Base-by-base conservation (phyloP, 2,797 vertebrate species). In the Neoniphon sammara region DNA sequence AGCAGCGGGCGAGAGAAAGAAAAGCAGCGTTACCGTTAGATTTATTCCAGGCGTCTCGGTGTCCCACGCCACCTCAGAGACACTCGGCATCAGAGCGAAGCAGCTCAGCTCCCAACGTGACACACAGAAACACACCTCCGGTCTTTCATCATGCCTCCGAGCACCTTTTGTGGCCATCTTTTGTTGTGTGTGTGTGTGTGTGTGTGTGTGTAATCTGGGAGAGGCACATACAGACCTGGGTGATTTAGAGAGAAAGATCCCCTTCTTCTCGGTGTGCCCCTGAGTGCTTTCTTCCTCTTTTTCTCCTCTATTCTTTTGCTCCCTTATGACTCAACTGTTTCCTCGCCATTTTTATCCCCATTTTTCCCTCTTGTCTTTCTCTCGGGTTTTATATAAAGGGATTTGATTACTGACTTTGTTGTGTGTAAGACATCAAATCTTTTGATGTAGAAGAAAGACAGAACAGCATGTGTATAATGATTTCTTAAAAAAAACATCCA, bases 91-190 rank as follows among this genome's bases (percentile, higher is more conserved):
- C 15, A 30, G 27, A 42, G 39, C 25, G n/a, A 27, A 23, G 7
- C 52, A 25, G 14, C 52, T 53, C 54, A 46, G 12, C 23, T n/a
- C 34, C 39, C 44, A 47, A 25, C 36, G n/a, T 47, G 39, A 63
- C 11, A 23, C 14, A 30, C 42, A 61, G 2, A 9, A 42, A 18
- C 42, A 39, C 50, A 66, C 11, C 31, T 27, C 5, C 44, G 57
- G 60, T 55, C 30, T 70, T 31, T 70, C 55, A 70, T 53, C 31
- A 64, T 17, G 25, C 20, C 20, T 68, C 52, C 12, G 21, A 74
- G 15, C 46, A 30, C 46, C 46, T n/a, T 15, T 67, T 12, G 2
- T 8, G 14, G 47, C 23, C 11, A 9, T n/a, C 17, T 11, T 56
- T 56, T 65, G 5, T 31, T 31, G 15, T 5, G 39, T 23, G 10